Conservation (phyloP, 2,888 invertebrate genomes). For the Rotaria socialis region DNA sequence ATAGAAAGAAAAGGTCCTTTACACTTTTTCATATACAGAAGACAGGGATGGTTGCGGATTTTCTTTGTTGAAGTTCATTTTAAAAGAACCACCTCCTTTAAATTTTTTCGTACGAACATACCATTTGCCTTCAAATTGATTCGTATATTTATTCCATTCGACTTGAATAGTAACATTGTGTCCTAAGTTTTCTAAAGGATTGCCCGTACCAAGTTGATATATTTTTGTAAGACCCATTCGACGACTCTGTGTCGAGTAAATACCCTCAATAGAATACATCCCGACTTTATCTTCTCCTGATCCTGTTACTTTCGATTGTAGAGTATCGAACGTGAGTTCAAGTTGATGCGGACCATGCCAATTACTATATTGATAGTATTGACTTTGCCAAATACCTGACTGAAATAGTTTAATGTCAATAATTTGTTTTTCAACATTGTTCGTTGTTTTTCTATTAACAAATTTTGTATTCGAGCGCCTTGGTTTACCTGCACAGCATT, state of each 20-base stretch:
- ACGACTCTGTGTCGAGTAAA: neutral
- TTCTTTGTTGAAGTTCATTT: neutral
- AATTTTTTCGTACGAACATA: neutral
- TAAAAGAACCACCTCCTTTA: neutral
- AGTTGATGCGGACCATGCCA: neutral
- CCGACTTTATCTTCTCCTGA: neutral
- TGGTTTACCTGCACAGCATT: constrained; percentile 4
- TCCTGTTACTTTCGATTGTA: neutral
- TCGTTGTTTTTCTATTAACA: neutral
- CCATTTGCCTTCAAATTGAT: constrained; percentile 1
- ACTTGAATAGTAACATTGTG: neutral
- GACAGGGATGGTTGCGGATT: too few species aligned
- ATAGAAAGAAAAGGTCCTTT: too few species aligned
- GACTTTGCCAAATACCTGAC: neutral
- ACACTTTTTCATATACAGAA: too few species aligned
- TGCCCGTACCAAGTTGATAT: neutral
- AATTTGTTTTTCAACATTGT: neutral
- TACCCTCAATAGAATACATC: neutral
- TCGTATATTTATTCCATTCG: neutral
- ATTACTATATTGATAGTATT: neutral
- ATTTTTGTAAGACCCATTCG: constrained; percentile 12
- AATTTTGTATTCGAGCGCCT: neutral
- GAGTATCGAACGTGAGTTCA: neutral
- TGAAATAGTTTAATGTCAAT: neutral
- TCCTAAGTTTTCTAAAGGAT: neutral